Base-by-base conservation (phyloP, 2,888 invertebrate species). In the Pomacea canaliculata region DNA sequence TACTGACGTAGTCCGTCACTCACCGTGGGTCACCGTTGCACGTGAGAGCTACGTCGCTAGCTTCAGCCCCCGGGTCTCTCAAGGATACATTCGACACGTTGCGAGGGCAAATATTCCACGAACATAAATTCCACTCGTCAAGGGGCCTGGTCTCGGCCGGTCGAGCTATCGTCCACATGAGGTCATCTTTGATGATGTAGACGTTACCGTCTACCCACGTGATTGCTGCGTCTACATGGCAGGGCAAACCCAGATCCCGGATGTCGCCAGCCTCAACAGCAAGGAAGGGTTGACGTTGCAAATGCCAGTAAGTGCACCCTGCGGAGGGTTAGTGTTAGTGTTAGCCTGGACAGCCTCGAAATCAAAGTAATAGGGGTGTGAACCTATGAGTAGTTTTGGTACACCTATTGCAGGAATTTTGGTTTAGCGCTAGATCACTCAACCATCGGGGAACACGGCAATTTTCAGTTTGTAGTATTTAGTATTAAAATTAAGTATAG, bases 1-100 rank as follows among this genome's bases (percentile, higher is more conserved):
- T 5, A 37, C 37, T 37, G 37, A 37, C 5, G 37, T 5, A 37
- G 37, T 37, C 51, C 8, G 51, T 10, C n/a, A 63, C 71, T 18
- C 9, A 80, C 80, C 80, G 73, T 1, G 16, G 9, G 19, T 80
- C 80, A 16, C 80, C 80, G 23, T 80, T 80, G 51, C 80, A 80
- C 9, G 70, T n/a, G 12, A 78, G 23, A 23, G 16, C 16, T n/a
- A 19, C 1, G 19, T 48, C 8, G 0, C 16, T 8, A 9, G 23
- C 18, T 18, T 59, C 63, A 46, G 12, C 37, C 75, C 72, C 73
- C 51, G 4, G 51, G 51, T 8, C 51, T 3, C 37, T 37, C 37
- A 37, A 37, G 37, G 37, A 37, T 5, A 37, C 37, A 5, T 37
- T 37, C 4, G 37, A 56, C 51, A 4, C 10, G 51, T 16, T 7